Evolutionary conservation across 2,888 invertebrate genomes (phyloP).

Genomic region (Agrochola macilenta): DNA sequence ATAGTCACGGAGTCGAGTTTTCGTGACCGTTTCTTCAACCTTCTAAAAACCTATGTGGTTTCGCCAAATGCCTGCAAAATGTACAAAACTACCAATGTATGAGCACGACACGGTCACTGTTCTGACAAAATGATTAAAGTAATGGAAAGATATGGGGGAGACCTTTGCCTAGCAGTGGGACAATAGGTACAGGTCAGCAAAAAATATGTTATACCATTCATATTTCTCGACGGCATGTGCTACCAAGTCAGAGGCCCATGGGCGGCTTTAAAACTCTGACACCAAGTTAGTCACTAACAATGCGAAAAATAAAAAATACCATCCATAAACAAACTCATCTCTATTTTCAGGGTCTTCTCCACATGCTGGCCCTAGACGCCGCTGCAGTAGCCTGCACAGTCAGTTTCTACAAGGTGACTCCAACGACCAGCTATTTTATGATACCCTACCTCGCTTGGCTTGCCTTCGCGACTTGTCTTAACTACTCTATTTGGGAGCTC

Average conservation of each 20-base stretch:
- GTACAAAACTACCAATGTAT: neutral
- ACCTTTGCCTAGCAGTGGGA: too few relatives aligned
- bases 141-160: too few relatives aligned
- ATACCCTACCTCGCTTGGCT: slow-evolving; percentile 85
- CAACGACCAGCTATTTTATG: slow-evolving; percentile 77
- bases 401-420: slow-evolving; percentile 78
- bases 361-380: slow-evolving; percentile 79
- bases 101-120: too few relatives aligned
- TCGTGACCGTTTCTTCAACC: neutral
- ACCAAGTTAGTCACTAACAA: too few relatives aligned
- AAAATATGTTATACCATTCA: too few relatives aligned
- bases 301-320: neutral
- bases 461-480: slow-evolving; percentile 78
- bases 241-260: too few relatives aligned
- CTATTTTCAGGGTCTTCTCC: slow-evolving; percentile 81
- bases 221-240: too few relatives aligned
- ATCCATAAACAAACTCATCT: neutral
- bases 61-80: too few relatives aligned
- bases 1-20: neutral
- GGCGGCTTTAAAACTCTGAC: too few relatives aligned
- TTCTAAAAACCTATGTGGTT: neutral
- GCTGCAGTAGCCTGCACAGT: slow-evolving; percentile 79
- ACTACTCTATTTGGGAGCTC: slow-evolving; percentile 81
- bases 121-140: neutral
- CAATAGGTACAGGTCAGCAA: too few relatives aligned